Conservation (phyloP, 2,888 invertebrate genomes). For the Muscina levida region DNA sequence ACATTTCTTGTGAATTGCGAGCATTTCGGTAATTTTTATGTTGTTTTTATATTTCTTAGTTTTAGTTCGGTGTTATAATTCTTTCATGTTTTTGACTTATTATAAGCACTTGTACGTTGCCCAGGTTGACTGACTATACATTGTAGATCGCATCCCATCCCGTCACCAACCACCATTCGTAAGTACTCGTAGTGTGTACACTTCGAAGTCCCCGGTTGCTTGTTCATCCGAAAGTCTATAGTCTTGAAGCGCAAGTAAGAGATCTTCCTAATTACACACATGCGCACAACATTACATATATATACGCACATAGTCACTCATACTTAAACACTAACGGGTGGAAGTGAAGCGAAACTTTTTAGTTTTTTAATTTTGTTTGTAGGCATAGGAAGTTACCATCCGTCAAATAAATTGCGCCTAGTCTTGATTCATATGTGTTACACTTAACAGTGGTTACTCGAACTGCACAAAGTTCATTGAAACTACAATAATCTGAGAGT, state of each 20-base stretch:
- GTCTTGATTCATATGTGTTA: conserved; percentile 21
- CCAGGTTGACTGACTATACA: not conserved
- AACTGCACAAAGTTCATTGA: too few species aligned
- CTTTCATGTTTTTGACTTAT: conserved; percentile 59
- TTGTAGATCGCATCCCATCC: not conserved
- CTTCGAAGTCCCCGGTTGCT: not conserved
- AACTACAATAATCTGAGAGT: too few species aligned
- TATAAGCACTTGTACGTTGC: conserved; percentile 39
- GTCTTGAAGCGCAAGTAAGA: conserved; percentile 44
- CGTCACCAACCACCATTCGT: not conserved
- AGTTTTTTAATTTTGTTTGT: conserved; percentile 50
- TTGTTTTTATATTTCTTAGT: conserved; percentile 49
- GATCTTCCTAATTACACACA: conserved; percentile 62
- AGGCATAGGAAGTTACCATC: conserved; percentile 60
- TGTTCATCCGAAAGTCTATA: conserved; percentile 2
- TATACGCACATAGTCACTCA: not conserved
- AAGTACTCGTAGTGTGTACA: not conserved
- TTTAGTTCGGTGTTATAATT: conserved; percentile 62
- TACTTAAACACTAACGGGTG: conserved; percentile 35
- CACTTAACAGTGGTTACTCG: conserved; percentile 1
- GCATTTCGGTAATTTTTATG: conserved; percentile 58
- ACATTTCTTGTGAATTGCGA: conserved; percentile 66
- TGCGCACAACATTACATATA: conserved; percentile 19
- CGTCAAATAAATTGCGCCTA: conserved; percentile 39
- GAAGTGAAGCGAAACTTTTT: conserved; percentile 63